phyloP scores from a whole-genome alignment of 2,113 vertebrate species.

The Oplegnathus fasciatus region DNA sequence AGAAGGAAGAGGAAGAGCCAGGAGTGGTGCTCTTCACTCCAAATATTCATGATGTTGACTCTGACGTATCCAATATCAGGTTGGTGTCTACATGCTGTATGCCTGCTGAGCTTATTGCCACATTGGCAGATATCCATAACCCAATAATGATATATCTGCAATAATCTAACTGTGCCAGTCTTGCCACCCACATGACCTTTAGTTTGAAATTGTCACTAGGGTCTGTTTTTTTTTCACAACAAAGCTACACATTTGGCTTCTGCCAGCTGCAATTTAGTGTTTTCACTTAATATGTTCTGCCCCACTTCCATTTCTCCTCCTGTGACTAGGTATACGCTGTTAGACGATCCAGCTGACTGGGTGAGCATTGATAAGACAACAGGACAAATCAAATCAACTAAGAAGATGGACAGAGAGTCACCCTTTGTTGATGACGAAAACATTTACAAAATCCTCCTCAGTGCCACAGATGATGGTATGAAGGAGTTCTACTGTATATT shows the following conservation, averaged over 20 bases:
- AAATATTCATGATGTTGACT: slow-evolving; percentile 75
- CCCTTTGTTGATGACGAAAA: slow-evolving; percentile 70
- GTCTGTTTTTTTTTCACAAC: too few species aligned
- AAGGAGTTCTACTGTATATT: background rate
- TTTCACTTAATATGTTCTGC: background rate
- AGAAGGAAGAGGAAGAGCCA: slow-evolving; percentile 76
- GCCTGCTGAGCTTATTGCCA: background rate
- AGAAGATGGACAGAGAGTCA: slow-evolving; percentile 86
- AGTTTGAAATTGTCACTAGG: background rate
- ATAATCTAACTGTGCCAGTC: background rate
- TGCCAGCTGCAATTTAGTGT: background rate
- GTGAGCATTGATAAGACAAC: slow-evolving; percentile 82
- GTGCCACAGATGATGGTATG: slow-evolving; percentile 85
- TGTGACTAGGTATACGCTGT: slow-evolving; percentile 77
- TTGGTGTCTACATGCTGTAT: slow-evolving; percentile 21
- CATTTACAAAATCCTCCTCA: slow-evolving; percentile 79
- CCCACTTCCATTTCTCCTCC: background rate
- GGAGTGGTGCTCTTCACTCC: slow-evolving; percentile 78
- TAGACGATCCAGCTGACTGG: slow-evolving; percentile 83
- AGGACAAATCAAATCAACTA: slow-evolving; percentile 77
- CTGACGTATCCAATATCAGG: slow-evolving; percentile 58
- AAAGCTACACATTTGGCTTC: background rate
- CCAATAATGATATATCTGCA: background rate
- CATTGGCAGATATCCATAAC: background rate
- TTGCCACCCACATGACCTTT: background rate